Evolutionary conservation across 1,140 invertebrate genomes (phyloP).

Genomic region (Hyles vespertilio): DNA sequence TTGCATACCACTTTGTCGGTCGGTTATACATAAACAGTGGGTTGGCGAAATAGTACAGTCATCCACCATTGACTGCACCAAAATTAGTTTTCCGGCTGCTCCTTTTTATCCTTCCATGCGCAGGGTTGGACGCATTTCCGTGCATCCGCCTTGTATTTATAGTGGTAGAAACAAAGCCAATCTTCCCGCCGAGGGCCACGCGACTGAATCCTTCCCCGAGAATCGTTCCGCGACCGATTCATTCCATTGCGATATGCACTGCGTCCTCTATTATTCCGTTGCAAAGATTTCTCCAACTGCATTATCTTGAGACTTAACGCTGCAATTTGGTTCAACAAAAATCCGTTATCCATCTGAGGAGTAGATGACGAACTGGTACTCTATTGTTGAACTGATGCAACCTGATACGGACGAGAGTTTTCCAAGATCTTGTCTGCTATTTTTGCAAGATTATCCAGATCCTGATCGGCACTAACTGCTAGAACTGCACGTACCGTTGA

Average conservation of each 20-base stretch:
- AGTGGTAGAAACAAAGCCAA: conserved; percentile 15
- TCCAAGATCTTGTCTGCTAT: conserved; percentile 20
- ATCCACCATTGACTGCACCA: conserved; percentile 11
- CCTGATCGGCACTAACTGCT: neutral
- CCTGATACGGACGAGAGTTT: neutral
- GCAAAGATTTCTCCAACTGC: too few species aligned
- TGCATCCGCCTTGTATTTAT: conserved; percentile 5
- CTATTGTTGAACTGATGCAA: neutral
- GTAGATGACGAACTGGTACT: neutral
- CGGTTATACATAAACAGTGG: conserved; percentile 27
- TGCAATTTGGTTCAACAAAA: neutral
- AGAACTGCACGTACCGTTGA: neutral
- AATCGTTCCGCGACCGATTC: neutral
- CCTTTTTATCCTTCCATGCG: neutral
- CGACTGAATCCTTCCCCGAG: neutral
- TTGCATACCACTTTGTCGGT: conserved; percentile 15
- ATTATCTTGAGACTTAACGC: too few species aligned
- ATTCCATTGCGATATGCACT: neutral
- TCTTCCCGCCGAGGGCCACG: conserved; percentile 1
- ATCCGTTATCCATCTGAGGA: neutral
- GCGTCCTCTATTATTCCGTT: too few species aligned
- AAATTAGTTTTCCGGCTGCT: conserved; percentile 15
- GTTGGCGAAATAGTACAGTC: neutral
- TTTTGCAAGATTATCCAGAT: conserved; percentile 15
- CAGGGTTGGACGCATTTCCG: conserved; percentile 10